Conservation (phyloP, 2,113 vertebrate species). For the Todiramphus chloris region DNA sequence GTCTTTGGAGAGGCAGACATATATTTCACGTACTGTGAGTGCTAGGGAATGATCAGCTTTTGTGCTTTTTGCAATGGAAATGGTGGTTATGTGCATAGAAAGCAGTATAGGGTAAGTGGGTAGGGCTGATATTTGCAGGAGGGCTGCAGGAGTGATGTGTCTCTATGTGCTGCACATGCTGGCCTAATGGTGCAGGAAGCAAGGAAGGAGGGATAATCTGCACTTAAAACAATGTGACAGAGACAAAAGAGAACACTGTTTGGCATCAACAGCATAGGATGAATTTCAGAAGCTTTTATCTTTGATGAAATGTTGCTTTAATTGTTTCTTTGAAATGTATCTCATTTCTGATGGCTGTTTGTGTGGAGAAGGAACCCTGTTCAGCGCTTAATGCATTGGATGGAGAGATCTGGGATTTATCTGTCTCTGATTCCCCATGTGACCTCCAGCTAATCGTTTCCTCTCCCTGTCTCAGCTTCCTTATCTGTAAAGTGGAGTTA, state of each 20-base stretch:
- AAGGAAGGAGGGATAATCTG: background rate
- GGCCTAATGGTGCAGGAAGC: background rate
- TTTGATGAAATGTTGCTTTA: slow-evolving; percentile 39
- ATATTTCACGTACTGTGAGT: rapidly evolving
- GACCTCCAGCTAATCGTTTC: slow-evolving; percentile 48
- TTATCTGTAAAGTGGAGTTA: slow-evolving; percentile 58
- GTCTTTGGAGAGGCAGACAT: background rate
- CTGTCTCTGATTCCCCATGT: background rate
- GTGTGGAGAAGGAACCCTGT: background rate
- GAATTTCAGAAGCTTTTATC: slow-evolving; percentile 43
- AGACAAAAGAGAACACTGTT: background rate
- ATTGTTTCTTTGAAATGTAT: slow-evolving; percentile 37
- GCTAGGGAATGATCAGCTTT: background rate
- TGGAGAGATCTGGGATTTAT: slow-evolving; percentile 40
- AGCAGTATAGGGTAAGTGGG: background rate
- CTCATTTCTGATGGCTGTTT: slow-evolving; percentile 8
- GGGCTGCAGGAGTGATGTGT: background rate
- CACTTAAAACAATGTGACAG: background rate
- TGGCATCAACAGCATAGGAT: background rate
- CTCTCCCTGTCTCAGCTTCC: slow-evolving; percentile 38
- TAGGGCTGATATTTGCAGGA: background rate
- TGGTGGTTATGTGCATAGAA: background rate
- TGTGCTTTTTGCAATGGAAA: background rate
- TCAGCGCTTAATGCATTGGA: background rate
- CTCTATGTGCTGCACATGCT: background rate